Evolutionary conservation across 2,888 invertebrate genomes (phyloP).

Genomic region (Phlogophora meticulosa): DNA sequence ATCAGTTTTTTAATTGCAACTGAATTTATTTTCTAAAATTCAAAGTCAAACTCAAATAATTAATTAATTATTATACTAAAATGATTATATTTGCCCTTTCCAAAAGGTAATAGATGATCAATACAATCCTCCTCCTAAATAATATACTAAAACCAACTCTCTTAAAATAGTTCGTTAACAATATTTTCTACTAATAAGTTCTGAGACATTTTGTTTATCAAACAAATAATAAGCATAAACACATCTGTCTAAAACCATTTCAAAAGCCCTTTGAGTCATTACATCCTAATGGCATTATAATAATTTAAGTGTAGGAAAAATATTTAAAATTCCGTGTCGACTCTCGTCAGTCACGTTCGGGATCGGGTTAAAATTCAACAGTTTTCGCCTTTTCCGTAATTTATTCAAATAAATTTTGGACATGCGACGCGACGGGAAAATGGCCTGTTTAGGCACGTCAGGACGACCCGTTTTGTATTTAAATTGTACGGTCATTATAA

Average conservation of each 20-base stretch:
- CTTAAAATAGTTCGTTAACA: too few species aligned
- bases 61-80: too few species aligned
- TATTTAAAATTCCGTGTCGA: constrained; percentile 73
- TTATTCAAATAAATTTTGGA: constrained; percentile 89
- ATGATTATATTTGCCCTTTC: too few species aligned
- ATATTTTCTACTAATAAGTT: neutral
- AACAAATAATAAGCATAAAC: constrained; percentile 27
- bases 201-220: neutral
- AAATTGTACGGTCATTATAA: constrained; percentile 66
- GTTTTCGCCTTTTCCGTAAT: constrained; percentile 83
- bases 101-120: too few species aligned
- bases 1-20: too few species aligned
- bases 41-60: too few species aligned
- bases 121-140: too few species aligned
- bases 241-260: constrained; percentile 43
- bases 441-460: constrained; percentile 76
- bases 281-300: constrained; percentile 67
- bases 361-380: constrained; percentile 87
- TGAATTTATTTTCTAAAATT: too few species aligned
- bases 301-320: constrained; percentile 70
- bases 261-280: constrained; percentile 61
- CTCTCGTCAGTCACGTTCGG: constrained; percentile 73
- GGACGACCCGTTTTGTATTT: constrained; percentile 64
- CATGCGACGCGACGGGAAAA: constrained; percentile 81
- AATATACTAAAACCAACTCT: too few species aligned